phyloP scores from a whole-genome alignment of 2,113 vertebrate species.

The Accipiter cooperii region DNA sequence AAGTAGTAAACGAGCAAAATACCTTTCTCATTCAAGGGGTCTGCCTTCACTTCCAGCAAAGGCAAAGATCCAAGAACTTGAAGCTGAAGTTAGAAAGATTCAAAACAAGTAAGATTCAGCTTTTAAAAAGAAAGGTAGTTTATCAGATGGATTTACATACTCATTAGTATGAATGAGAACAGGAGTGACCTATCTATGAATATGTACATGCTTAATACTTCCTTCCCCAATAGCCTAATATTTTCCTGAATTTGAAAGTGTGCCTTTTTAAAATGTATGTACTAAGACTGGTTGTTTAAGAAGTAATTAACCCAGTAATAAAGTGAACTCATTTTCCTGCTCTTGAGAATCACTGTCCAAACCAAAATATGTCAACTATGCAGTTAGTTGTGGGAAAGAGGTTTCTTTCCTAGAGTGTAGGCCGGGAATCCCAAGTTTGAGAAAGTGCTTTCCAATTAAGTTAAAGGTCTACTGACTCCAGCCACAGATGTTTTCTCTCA shows the following conservation, averaged over 20 bases:
- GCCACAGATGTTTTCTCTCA: constrained; percentile 18
- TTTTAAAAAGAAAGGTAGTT: background rate
- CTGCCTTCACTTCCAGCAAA: background rate
- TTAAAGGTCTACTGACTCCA: constrained; percentile 2
- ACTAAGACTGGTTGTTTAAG: background rate
- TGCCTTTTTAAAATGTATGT: background rate
- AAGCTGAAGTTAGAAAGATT: background rate
- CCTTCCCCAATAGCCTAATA: background rate
- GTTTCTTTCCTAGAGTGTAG: background rate
- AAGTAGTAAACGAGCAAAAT: background rate
- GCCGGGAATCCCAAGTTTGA: background rate
- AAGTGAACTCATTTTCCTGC: background rate
- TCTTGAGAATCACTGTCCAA: background rate
- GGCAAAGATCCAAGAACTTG: background rate
- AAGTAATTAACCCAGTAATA: background rate
- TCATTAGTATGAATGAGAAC: background rate
- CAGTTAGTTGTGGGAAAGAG: background rate
- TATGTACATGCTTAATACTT: background rate
- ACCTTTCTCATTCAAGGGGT: background rate
- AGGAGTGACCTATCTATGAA: background rate
- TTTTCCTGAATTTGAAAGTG: background rate
- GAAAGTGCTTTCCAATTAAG: constrained; percentile 26
- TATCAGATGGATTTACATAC: background rate
- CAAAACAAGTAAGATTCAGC: background rate
- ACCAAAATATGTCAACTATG: constrained; percentile 16